Evolutionary conservation across 2,797 vertebrate species (phyloP), one percentile per base, ranked within the genome.

Genomic region (Myotis planiceps): DNA sequence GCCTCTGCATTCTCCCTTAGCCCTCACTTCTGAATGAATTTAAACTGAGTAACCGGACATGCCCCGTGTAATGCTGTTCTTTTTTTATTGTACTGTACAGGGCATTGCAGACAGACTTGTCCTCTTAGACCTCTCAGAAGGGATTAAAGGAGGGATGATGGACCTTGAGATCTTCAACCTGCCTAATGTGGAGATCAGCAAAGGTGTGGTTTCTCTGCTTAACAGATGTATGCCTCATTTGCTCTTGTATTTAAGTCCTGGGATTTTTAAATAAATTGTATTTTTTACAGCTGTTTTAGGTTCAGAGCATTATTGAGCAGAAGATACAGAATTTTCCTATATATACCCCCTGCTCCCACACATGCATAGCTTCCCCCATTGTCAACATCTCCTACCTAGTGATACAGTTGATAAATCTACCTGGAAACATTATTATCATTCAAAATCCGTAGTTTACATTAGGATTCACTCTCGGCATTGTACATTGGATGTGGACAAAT

Each of bases 141-240:
- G 99, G 39, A 98, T 99, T 15, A 99, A 99, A 98, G 99, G 99
- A 84, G 99, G 99, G 32, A 98, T 98, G 5, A 99, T 99, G 97
- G 99, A 99, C 95, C 98, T 99, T 29, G 99, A 99, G 94, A 99
- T 99, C 88, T 99, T 99, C 98, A 98, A 42, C 78, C 97, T 99
- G 86, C 99, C 99, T 9, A 99, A 99, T n/a, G 99, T 99, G 32
- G 99, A 99, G 93, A 98, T 99, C 39, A 99, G 99, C 96, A 99
- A 98, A 99, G 99, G 99, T 99, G 97, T 21, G 95, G 37, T 79
- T 85, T 34, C 92, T 96, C 65, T 90, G 18, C 8, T 93, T 92
- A 49, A 94, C 60, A 94, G 19, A 92, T 76, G 7, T 49, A 71
- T 96, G 16, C 75, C n/a, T 66, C 84, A 15, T 81, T 94, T 90